These are phyloP conservation scores for Cliona cf. orientalis DNA, from an alignment of 37 sponge, comb jelly and placozoan species.

Conservation along the genomic window DNA sequence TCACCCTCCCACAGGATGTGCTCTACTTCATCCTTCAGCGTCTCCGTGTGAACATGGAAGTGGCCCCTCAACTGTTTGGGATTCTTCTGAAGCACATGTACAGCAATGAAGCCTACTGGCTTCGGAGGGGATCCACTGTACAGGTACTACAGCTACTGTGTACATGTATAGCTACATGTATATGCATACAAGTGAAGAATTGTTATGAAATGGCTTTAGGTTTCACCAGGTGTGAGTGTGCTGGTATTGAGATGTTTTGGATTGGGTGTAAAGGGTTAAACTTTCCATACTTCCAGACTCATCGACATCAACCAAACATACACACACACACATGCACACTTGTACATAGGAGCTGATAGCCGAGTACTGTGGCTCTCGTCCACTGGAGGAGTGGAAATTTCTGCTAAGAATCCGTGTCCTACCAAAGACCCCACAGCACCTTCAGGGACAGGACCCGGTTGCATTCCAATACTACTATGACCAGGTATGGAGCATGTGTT, in stretches of 20 bases:
- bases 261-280: no score
- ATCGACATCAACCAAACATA: no score
- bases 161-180: neutral
- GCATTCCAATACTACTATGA: constrained; percentile 87
- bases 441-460: constrained; percentile 64
- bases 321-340: neutral
- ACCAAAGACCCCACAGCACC: constrained; percentile 79
- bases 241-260: no score
- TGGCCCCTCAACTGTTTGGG: constrained; percentile 51
- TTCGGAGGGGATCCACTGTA: constrained; percentile 63
- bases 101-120: constrained; percentile 73
- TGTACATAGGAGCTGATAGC: constrained; percentile 28
- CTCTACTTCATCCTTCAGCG: constrained; percentile 52
- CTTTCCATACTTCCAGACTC: no score
- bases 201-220: neutral
- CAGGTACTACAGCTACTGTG: no score
- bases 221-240: no score
- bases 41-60: constrained; percentile 69
- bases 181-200: neutral
- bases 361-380: constrained; percentile 37
- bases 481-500: no score
- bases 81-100: constrained; percentile 40
- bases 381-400: constrained; percentile 76
- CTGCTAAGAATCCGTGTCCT: constrained; percentile 63
- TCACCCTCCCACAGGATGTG: constrained; percentile 49